A percentile compares a stretch with the other conserved stretches of the same genome.
Evolutionary conservation across 92 coral and sea anemone genomes (phyloP).

Genomic region (Epizoanthus ramosus): DNA sequence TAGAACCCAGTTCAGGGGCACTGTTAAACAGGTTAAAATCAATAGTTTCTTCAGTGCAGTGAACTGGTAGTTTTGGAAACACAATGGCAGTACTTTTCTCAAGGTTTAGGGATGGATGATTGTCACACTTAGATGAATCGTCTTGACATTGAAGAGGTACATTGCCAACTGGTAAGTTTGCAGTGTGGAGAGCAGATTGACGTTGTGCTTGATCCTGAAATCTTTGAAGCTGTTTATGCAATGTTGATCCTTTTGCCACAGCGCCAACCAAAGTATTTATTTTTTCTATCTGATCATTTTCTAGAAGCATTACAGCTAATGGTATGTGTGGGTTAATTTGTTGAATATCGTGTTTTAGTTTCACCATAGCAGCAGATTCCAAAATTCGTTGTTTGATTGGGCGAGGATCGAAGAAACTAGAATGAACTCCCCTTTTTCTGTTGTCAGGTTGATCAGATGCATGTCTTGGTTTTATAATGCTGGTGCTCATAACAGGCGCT

Average conservation of each 20-base stretch:
- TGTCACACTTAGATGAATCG: neutral
- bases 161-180: neutral
- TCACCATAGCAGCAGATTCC: constrained; percentile 42
- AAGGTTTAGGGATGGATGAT: neutral
- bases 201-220: constrained; percentile 17
- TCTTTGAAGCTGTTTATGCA: constrained; percentile 54
- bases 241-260: constrained; percentile 60
- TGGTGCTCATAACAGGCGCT: constrained; percentile 62
- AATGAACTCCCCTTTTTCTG: constrained; percentile 56
- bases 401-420: constrained; percentile 59
- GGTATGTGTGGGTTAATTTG: constrained; percentile 48
- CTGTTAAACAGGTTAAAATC: constrained; percentile 28
- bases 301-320: constrained; percentile 58
- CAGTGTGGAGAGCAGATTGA: neutral
- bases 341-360: constrained; percentile 44
- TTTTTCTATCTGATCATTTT: constrained; percentile 36
- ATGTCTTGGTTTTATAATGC: constrained; percentile 59
- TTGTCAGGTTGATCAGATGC: constrained; percentile 47
- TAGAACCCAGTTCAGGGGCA: constrained; percentile 33
- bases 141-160: neutral
- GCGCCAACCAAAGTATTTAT: constrained; percentile 54
- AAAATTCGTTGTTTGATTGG: constrained; percentile 50
- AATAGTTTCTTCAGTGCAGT: constrained; percentile 40
- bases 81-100: neutral
- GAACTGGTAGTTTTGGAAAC: constrained; percentile 46